Base-by-base conservation (phyloP, 2,888 invertebrate species). In the Cheilosia variabilis region DNA sequence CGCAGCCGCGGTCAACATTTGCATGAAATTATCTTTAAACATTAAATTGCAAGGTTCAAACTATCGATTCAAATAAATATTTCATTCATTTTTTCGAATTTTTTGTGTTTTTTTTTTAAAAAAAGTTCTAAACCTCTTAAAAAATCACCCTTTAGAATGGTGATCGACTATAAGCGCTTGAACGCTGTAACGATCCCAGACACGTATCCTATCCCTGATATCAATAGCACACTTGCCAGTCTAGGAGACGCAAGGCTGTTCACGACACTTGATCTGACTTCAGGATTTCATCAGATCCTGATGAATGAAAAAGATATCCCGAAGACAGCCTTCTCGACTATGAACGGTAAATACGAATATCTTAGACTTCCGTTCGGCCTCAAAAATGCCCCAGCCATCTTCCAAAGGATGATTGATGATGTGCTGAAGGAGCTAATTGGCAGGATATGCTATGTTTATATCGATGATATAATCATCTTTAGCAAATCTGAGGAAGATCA, bases 391-490 rank as follows among this genome's bases (percentile, higher is more conserved):
- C 87, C 87, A 1, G 78, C 87, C 0, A 87, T 87, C 13, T 88
- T 88, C 27, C 87, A 88, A 58, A 13, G 88, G 4, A 87, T 84
- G 80, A 78, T 88, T 0, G 87, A 89, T 55, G 87, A 88, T 45
- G 86, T 88, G 10, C 47, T 47, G 10, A 47, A 47, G 19, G 47
- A 47, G 10, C 17, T 47, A 19, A 47, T 19, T 9, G 19, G 47
- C 7, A 47, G 22, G 19, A 22, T 47, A 3, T 47, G 47, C 2
- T 47, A 47, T 17, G 47, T 47, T 1, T 47, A 47, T 19, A 47
- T 47, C 22, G 47, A 47, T 22, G 47, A 47, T 19, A n/a, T 45
- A n/a, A 45, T 45, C 45, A n/a, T 17, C 45, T 45, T 45, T 15
- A 15, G 45, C 45, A 45, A 45, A 45, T 45, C n/a, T 17, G 45